Percentiles rank a stretch among this genome's conserved stretches.
phyloP scores from a whole-genome alignment of 1,140 invertebrate genomes.

The Micrasema minimum region DNA sequence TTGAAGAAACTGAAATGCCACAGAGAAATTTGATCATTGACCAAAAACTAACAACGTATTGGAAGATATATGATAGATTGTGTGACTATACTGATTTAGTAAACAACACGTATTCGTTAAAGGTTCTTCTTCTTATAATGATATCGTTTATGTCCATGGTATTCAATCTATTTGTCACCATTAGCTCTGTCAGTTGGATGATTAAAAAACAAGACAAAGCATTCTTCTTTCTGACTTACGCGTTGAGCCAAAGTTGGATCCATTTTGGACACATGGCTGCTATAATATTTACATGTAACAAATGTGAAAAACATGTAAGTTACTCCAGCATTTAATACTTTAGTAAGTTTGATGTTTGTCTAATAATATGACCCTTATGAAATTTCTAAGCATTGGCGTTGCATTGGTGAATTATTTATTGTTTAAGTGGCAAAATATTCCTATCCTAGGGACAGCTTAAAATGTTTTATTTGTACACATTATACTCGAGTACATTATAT shows the following conservation, averaged over 20 bases:
- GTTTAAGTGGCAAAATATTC: too few species aligned
- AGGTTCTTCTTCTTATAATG: slow-evolving; percentile 5
- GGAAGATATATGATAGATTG: slow-evolving; percentile 25
- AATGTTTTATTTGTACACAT: too few species aligned
- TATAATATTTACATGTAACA: not conserved
- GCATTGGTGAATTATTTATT: too few species aligned
- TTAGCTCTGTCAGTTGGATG: not conserved
- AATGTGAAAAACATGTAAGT: slow-evolving; percentile 11
- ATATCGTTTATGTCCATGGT: slow-evolving; percentile 12
- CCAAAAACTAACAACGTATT: not conserved
- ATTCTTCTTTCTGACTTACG: not conserved
- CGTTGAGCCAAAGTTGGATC: not conserved
- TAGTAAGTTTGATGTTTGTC: not conserved
- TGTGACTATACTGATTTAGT: slow-evolving; percentile 20
- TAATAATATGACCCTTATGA: not conserved
- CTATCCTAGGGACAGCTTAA: too few species aligned
- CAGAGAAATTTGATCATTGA: not conserved
- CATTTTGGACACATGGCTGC: not conserved
- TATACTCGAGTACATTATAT: too few species aligned
- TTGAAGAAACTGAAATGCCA: not conserved
- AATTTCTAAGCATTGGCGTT: not conserved
- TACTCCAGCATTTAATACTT: not conserved
- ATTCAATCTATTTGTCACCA: slow-evolving; percentile 21
- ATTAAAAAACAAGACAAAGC: not conserved
- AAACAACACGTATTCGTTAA: slow-evolving; percentile 1